Base-by-base conservation (phyloP, 2,113 vertebrate genomes). In the Hymenochirus boettgeri region DNA sequence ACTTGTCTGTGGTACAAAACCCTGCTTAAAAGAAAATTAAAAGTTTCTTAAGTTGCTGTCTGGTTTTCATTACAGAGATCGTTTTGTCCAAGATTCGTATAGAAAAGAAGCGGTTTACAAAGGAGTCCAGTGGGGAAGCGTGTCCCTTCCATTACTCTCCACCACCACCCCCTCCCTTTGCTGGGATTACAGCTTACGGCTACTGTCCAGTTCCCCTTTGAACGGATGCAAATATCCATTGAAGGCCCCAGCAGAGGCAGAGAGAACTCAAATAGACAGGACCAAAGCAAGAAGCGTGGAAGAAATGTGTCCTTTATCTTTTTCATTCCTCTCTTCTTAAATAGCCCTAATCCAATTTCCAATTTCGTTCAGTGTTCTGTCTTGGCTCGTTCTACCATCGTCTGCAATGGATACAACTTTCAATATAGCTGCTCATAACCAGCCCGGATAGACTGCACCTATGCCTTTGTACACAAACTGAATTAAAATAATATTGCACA, bases 321-420 rank as follows among this genome's bases (percentile, higher is more conserved):
- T 52, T 21, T 59, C 33, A 52, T 59, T 59, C 46, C 56, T 67
- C 31, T 33, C 26, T 67, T 59, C 47, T 67, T 52, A 59, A 59
- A 58, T 67, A 67, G 64, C 55, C 56, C 31, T 67, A 67, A 67
- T 67, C 64, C 64, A 59, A 67, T 67, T 67, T 59, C 52, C n/a
- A n/a, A n/a, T n/a, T n/a, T n/a, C n/a, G n/a, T 55, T 67, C 33
- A 29, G 1, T 35, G 46, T 52, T 59, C 55, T 67, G 56, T 67
- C 46, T 57, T 59, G 55, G 46, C 64, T 67, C 64, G 23, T 23
- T 67, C 64, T 67, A 51, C 46, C 47, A 51, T 67, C 46, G 59
- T 58, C 46, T 58, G 56, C 55, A 42, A 67, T 59, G 55, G 64
- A 67, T 67, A 67, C 64, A 39, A 29, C 37, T 27, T 57, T 57